These are phyloP conservation scores for Alces alces DNA, from an alignment of 2,113 vertebrate genomes.

Conservation along the genomic window DNA sequence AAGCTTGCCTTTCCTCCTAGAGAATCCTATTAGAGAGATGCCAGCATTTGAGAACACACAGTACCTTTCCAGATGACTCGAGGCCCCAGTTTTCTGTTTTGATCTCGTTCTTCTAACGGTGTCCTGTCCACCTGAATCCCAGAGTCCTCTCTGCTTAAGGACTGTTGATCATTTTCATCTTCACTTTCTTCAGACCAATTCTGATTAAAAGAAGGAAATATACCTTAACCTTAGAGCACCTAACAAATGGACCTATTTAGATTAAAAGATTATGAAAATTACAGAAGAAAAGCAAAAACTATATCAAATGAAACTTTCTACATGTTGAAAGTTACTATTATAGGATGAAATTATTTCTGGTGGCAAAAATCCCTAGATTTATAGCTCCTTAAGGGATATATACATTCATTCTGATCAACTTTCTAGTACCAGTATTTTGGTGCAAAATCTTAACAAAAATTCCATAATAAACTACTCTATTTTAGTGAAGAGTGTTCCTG, in stretches of 20 bases:
- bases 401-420: not conserved
- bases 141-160: conserved; percentile 95
- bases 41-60: not conserved
- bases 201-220: conserved; percentile 74
- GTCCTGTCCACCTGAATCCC: conserved; percentile 97
- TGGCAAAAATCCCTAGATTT: not conserved
- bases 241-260: not conserved
- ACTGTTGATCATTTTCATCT: conserved; percentile 89
- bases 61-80: conserved; percentile 82
- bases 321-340: not conserved
- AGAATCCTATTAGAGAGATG: not conserved
- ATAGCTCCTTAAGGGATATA: not conserved
- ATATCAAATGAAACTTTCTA: not conserved
- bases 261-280: conserved; percentile 4
- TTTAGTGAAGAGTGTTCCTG: not conserved
- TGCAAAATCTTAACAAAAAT: not conserved
- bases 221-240: not conserved
- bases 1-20: not conserved
- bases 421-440: not conserved
- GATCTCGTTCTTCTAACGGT: conserved; percentile 91
- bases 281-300: not conserved
- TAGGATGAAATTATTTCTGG: not conserved
- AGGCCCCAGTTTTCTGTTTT: conserved; percentile 82
- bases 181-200: conserved; percentile 96
- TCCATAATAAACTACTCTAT: not conserved